Evolutionary conservation across 2,888 invertebrate species (phyloP).

Genomic region (Stenoptilia bipunctidactyla): DNA sequence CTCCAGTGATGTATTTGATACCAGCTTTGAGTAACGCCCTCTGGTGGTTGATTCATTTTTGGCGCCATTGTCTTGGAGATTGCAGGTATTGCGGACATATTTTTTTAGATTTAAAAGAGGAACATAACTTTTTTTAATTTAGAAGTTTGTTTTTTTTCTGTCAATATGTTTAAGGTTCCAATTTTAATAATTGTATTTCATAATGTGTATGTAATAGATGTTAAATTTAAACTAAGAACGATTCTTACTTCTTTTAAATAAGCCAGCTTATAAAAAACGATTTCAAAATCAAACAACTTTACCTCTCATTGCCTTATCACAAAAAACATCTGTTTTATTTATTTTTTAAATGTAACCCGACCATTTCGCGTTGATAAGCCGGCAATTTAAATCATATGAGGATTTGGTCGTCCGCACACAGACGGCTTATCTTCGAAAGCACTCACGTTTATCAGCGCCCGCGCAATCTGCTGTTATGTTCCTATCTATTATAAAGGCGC

Average conservation of each 20-base stretch:
- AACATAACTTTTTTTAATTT: no score
- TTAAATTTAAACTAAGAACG: no score
- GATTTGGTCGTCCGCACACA: conserved; percentile 29
- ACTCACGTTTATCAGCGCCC: conserved; percentile 37
- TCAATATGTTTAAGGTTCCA: no score
- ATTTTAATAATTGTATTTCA: no score
- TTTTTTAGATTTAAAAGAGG: no score
- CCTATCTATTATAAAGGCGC: conserved; percentile 20
- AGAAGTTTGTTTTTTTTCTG: no score
- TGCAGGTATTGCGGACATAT: no score
- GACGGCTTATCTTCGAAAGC: conserved; percentile 40
- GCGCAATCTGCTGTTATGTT: conserved; percentile 31
- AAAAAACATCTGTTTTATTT: conserved; percentile 12
- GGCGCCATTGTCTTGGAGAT: neutral
- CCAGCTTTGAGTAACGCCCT: neutral
- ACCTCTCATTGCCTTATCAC: no score
- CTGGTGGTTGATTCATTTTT: neutral
- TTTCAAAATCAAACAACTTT: no score
- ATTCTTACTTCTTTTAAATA: no score
- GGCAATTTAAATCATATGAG: conserved; percentile 37
- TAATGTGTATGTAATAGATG: no score
- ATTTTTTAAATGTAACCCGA: conserved; percentile 13
- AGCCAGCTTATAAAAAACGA: no score
- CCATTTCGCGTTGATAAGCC: conserved; percentile 19
- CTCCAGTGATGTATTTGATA: conserved; percentile 1